Conservation (phyloP, 1,140 invertebrate species). For the Nasonia giraulti region DNA sequence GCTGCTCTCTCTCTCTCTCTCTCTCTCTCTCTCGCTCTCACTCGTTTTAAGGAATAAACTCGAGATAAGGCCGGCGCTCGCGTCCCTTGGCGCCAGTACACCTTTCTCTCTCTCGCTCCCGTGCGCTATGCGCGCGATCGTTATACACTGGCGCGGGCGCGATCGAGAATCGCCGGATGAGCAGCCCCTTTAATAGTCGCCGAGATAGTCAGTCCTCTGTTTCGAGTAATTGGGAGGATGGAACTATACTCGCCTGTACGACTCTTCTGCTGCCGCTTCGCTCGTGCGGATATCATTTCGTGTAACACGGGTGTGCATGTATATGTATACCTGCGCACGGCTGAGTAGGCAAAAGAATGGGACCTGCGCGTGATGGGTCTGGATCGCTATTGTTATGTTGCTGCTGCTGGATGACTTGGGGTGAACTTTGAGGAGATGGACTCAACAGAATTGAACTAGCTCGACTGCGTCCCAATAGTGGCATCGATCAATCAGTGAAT, state of each 20-base stretch:
- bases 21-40: not conserved
- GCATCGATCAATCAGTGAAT: not conserved
- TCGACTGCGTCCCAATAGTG: too few species aligned
- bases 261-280: not conserved
- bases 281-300: not conserved
- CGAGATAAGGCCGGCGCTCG: slow-evolving; percentile 19
- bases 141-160: not conserved
- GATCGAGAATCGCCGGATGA: slow-evolving; percentile 16
- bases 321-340: too few species aligned
- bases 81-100: slow-evolving; percentile 19
- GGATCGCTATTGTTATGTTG: not conserved
- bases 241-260: not conserved
- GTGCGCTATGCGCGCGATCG: slow-evolving; percentile 12
- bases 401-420: not conserved
- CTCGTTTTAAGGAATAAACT: slow-evolving; percentile 30
- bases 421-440: not conserved
- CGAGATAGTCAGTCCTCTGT: slow-evolving; percentile 22
- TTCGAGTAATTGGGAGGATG: slow-evolving; percentile 32
- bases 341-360: not conserved
- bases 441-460: not conserved
- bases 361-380: not conserved
- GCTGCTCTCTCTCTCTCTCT: slow-evolving; percentile 5
- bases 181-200: slow-evolving; percentile 8
- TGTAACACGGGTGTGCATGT: not conserved
- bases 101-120: slow-evolving; percentile 30